Base-by-base conservation (phyloP, 2,888 invertebrate species). In the Dynastes tityus region DNA sequence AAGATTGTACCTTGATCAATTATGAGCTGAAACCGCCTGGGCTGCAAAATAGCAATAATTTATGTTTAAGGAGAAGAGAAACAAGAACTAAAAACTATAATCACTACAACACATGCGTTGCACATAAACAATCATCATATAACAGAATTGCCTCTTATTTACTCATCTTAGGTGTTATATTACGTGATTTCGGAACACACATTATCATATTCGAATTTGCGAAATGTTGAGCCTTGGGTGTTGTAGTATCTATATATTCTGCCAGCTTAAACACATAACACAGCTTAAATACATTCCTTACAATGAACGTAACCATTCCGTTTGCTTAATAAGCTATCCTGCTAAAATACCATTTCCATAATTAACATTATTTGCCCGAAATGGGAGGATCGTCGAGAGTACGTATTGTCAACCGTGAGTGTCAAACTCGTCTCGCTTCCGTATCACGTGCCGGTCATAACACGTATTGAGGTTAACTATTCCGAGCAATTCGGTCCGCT, bases 381-480 rank as follows among this genome's bases (percentile, higher is more conserved):
- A 51, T 16, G 27, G 51, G 27, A 32, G 68, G 11, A 32, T 32
- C 8, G 63, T 29, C 27, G 29, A 65, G 51, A 22, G 61, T 61
- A 74, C 73, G 55, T 61, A 74, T 74, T 74, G 73, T 74, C 61
- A 45, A 63, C 61, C 45, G 45, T 49, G 63, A 74, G 73, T 45
- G 61, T 61, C 73, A 61, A 61, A 45, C 45, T 45, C 61, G 45
- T 45, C 45, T 49, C 61, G 32, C 5, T 74, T 74, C 13, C 73
- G 45, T 55, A 55, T 74, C 73, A 74, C 73, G 73, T 74, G 45
- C 45, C 61, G 29, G 27, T 61, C 45, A 74, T 74, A 74, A 74
- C 73, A 74, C 73, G 73, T 74, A 74, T 74, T 55, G 73, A 40
- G 73, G 73, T 74, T 61, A 74, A 74, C 61, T 61, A 61, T 74